Evolutionary conservation across 2,113 vertebrate species (phyloP).

Genomic region (Eurystomus gularis): DNA sequence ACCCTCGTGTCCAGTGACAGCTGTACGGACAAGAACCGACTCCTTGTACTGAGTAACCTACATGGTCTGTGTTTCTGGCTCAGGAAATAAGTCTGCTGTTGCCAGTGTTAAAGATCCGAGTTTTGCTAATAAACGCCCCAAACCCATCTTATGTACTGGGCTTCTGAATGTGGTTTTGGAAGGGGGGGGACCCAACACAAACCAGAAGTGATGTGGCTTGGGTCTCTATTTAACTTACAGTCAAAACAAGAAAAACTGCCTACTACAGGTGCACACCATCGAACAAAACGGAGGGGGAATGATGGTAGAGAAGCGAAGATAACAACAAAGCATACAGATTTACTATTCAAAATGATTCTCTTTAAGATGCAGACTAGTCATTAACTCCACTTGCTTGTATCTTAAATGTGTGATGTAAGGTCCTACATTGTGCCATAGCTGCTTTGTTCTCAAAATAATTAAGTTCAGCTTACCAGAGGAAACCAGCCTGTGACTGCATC

Average conservation of each 20-base stretch:
- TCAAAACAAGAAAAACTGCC: background rate
- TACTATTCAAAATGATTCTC: background rate
- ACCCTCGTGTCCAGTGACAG: background rate
- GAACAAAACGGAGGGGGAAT: background rate
- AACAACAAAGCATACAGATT: background rate
- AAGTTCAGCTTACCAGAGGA: background rate
- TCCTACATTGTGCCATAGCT: background rate
- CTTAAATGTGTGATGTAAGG: background rate
- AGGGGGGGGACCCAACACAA: background rate
- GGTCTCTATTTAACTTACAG: background rate
- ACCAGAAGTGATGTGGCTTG: background rate
- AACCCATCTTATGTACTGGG: background rate
- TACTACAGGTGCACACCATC: background rate
- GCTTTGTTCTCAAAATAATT: background rate
- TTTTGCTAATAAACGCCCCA: slow-evolving; percentile 46
- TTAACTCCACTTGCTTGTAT: background rate
- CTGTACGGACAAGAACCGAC: background rate
- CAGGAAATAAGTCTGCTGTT: background rate
- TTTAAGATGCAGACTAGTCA: background rate
- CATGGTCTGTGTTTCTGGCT: background rate
- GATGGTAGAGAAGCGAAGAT: background rate
- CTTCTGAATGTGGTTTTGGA: background rate
- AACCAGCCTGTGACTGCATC: background rate
- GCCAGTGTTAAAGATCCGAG: background rate
- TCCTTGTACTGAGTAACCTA: background rate